These are phyloP conservation scores for Cepphus grylle DNA, from an alignment of 2,113 vertebrate genomes.

Conservation along the genomic window DNA sequence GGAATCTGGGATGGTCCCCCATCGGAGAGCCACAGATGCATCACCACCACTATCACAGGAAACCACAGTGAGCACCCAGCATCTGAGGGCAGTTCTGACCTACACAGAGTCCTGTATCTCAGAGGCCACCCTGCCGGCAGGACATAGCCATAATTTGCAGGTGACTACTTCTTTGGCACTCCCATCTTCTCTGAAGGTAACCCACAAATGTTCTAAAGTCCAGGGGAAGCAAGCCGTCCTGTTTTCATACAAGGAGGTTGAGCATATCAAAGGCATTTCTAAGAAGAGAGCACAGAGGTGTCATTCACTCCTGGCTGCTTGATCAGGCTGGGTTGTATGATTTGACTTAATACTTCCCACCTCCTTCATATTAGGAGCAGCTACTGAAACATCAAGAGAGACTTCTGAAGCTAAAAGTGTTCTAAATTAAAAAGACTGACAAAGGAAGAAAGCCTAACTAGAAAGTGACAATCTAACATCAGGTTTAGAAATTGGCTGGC, in stretches of 20 bases:
- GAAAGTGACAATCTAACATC: neutral
- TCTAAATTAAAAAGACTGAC: neutral
- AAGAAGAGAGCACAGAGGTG: neutral
- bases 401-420: neutral
- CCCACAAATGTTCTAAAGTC: neutral
- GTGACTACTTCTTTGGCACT: neutral
- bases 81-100: neutral
- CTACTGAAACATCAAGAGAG: neutral
- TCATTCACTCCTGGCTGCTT: neutral
- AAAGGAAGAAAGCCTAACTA: neutral
- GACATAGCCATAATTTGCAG: neutral
- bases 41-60: neutral
- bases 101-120: neutral
- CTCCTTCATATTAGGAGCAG: neutral
- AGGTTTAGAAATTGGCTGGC: neutral
- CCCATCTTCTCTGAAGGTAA: neutral
- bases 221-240: neutral
- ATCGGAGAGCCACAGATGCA: fast-evolving
- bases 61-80: neutral
- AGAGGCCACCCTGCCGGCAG: neutral
- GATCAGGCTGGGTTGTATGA: neutral
- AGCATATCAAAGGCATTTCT: neutral
- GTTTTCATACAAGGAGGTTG: neutral
- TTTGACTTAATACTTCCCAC: neutral
- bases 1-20: neutral